Percentiles rank a stretch among this genome's conserved stretches.
Conservation (phyloP, 2,888 invertebrate genomes). For the Eupeodes latifasciatus region DNA sequence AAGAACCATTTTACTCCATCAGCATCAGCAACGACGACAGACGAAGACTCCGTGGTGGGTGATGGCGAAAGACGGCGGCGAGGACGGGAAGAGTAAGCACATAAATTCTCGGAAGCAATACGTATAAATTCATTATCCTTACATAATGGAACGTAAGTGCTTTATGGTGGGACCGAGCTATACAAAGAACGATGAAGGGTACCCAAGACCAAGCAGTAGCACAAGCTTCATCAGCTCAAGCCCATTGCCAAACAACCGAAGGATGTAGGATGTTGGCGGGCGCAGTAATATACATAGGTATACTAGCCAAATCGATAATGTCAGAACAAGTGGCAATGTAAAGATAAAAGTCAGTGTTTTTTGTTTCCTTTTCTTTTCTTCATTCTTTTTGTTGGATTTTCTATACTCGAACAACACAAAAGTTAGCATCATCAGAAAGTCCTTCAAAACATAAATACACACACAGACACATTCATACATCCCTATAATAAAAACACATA, state of each 20-base stretch:
- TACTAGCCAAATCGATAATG: constrained; percentile 61
- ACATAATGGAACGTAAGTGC: constrained; percentile 73
- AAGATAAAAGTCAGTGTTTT: constrained; percentile 67
- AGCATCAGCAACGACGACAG: not conserved
- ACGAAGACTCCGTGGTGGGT: not conserved
- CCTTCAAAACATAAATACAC: constrained; percentile 47
- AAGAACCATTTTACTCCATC: constrained; percentile 21
- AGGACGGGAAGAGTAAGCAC: not conserved
- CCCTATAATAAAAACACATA: not conserved
- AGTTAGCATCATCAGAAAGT: constrained; percentile 56
- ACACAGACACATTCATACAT: not conserved
- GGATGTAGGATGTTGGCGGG: not conserved
- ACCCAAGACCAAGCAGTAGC: not conserved
- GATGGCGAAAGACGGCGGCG: not conserved
- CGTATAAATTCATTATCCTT: constrained; percentile 76
- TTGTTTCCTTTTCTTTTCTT: not conserved
- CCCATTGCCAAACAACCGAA: not conserved
- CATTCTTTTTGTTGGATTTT: constrained; percentile 37
- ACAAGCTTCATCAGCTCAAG: not conserved
- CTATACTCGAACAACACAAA: constrained; percentile 23
- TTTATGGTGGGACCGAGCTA: constrained; percentile 28
- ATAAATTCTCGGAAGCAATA: constrained; percentile 67
- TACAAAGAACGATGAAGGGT: constrained; percentile 26
- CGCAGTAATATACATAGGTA: not conserved
- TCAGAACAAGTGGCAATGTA: constrained; percentile 70